phyloP scores from a whole-genome alignment of 1,140 invertebrate genomes.

The Nephotettix cincticeps region DNA sequence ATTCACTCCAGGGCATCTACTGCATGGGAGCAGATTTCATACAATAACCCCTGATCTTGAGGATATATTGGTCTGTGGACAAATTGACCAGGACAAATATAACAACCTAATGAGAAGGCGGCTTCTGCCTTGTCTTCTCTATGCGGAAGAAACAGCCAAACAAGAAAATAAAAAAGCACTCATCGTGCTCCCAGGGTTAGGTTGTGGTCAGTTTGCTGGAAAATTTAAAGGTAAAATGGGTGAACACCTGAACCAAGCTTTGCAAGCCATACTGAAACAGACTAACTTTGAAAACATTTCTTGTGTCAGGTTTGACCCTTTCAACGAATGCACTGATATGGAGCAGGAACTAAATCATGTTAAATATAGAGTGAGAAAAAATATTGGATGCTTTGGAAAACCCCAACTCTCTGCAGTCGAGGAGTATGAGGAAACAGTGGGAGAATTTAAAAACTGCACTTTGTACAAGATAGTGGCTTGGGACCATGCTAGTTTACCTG shows the following conservation, averaged over 20 bases:
- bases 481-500: conserved; percentile 5
- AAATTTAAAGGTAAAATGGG: conserved; percentile 15
- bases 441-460: background rate
- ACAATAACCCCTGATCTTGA: background rate
- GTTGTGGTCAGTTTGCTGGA: conserved; percentile 15
- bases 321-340: background rate
- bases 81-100: background rate
- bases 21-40: background rate
- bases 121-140: background rate
- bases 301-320: conserved; percentile 14
- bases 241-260: background rate
- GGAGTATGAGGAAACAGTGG: conserved; percentile 3
- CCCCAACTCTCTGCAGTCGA: background rate
- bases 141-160: conserved; percentile 7
- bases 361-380: background rate
- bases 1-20: conserved; percentile 3
- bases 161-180: background rate
- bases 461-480: conserved; percentile 19
- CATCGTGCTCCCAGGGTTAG: background rate
- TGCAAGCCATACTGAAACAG: background rate
- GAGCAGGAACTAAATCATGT: background rate
- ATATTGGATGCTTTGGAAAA: background rate
- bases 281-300: background rate
- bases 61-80: background rate
- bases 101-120: background rate